Evolutionary conservation across 2,888 invertebrate genomes (phyloP).

Genomic region (Chrysotoxum bicinctum): DNA sequence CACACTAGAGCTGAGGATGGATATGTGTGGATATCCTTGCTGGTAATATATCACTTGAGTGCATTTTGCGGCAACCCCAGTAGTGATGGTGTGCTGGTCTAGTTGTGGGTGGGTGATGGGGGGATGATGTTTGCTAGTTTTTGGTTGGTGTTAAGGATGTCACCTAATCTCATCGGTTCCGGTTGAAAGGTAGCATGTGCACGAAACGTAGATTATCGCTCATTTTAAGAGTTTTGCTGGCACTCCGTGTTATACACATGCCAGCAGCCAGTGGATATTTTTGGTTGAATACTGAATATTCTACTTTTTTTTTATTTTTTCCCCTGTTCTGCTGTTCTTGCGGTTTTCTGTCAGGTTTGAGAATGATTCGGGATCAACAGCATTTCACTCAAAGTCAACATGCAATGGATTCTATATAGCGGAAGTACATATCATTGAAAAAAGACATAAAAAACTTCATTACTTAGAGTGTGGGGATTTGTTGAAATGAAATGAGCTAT

Average conservation of each 20-base stretch:
- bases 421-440: neutral
- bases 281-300: conserved; percentile 22
- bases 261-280: conserved; percentile 13
- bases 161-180: conserved; percentile 71
- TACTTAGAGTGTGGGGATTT: conserved; percentile 24
- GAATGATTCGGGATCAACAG: conserved; percentile 69
- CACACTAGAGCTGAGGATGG: conserved; percentile 21
- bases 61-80: conserved; percentile 40
- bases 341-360: conserved; percentile 35
- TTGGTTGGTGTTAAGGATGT: conserved; percentile 65
- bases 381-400: conserved; percentile 67
- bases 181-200: conserved; percentile 71
- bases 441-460: conserved; percentile 10
- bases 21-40: conserved; percentile 39
- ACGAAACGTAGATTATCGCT: conserved; percentile 70
- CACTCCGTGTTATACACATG: neutral
- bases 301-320: neutral
- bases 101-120: neutral
- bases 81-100: conserved; percentile 15
- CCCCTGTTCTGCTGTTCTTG: neutral
- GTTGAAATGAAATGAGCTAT: conserved; percentile 16
- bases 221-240: conserved; percentile 65
- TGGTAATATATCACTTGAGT: conserved; percentile 66
- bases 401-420: conserved; percentile 44
- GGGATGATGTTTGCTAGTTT: conserved; percentile 48